Evolutionary conservation across 2,113 vertebrate species (phyloP), one percentile per base, ranked within the genome.

Genomic region (Picathartes gymnocephalus): DNA sequence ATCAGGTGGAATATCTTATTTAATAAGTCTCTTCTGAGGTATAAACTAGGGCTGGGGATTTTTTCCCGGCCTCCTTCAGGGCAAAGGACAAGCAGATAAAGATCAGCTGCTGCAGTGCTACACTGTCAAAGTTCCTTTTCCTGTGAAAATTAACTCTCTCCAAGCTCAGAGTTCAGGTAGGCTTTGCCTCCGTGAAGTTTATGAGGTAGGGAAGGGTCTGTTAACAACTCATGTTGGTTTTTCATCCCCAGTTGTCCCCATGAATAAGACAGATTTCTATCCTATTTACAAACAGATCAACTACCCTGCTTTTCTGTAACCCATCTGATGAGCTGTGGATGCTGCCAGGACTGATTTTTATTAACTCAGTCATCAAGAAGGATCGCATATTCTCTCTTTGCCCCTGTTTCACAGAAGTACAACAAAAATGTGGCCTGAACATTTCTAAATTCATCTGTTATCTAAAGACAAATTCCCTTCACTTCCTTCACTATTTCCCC

Each of bases 1-100:
- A 78, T 62, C 56, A 44, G 77, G 70, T 72, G 87, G 86, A 90
- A 54, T 64, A 90, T 93, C 90, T 95, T 77, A 91, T 87, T 94
- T 96, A 92, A 83, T 95, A 94, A 96, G 82, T 27, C 61, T 88
- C 58, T 87, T 85, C 71, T 84, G 84, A 92, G 69, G 54, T 73
- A 86, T 65, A 81, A 94, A 89, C 57, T 37, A 68, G 42, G 48
- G 74, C 33, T 88, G 70, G 40, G 33, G 50, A 74, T 71, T 93
- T 76, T 88, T 88, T 90, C 58, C 90, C 39, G 94, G 90, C 71
- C 85, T 95, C 70, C 79, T 70, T 90, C 91, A 80, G 92, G 58
- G 91, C 84, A 60, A 94, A 96, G 94, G 91, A 95, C 77, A 97
- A 82, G 83, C 60, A 93, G 90, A 96, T 96, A 95, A 95, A 94